Evolutionary conservation across 2,888 invertebrate genomes (phyloP), one percentile per base, ranked within the genome.

Genomic region (Capitulum mitella): DNA sequence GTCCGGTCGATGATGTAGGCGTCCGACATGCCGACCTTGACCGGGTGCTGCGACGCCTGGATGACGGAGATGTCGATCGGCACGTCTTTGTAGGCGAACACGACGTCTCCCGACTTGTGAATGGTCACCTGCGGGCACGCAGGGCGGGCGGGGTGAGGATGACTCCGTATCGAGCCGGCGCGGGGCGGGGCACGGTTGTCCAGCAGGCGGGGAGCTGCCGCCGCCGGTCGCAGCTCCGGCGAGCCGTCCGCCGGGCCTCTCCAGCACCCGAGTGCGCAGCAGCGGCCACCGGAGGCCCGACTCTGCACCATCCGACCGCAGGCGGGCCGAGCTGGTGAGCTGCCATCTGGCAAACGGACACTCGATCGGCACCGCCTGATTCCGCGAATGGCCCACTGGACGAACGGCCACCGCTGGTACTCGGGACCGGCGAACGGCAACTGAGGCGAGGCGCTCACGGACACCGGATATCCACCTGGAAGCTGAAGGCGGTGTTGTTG

Each of bases 21-120:
- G 87, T 99, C 98, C 77, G 97, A 97, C 76, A 99, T 89, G 75
- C 99, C 99, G 78, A 98, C 93, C 89, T 98, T 98, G 58, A 98
- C 97, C 0, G 98, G 98, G 87, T 99, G 98, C 79, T 91, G 89
- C 43, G 89, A 89, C 84, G 95, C 94, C 83, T 91, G 90, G 82
- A 99, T 96, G 6, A 89, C 86, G 81, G 90, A 89, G 14, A 98
- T 90, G 26, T 90, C 86, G 1, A 94, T 87, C 0, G 98, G 97
- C 54, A 98, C 89, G 82, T 89, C 87, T 84, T 93, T 92, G 86
- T 98, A 98, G 0, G 93, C 93, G 86, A 98, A 98, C 61, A 92
- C 90, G 81, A 98, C 97, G 84, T 96, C 93, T 0, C 98, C 98
- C 84, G 90, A 94, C 82, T 91, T 89, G 85, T 92, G 91, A 51